A percentile compares a stretch with the other conserved stretches of the same genome.
phyloP scores from a whole-genome alignment of 2,888 invertebrate genomes.

The Camponotus fellah region DNA sequence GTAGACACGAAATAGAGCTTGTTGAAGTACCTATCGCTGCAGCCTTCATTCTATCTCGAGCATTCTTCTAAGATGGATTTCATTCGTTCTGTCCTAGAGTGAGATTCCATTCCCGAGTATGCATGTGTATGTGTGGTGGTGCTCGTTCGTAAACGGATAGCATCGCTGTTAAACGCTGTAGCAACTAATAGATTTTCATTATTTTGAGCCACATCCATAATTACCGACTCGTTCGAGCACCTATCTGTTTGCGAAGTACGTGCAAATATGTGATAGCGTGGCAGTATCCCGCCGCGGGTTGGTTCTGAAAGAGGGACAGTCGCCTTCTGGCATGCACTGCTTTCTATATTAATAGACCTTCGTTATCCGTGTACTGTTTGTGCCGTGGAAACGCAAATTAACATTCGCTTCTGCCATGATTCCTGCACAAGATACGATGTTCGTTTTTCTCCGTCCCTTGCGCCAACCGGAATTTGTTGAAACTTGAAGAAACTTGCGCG shows the following conservation, averaged over 20 bases:
- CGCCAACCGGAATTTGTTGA: neutral
- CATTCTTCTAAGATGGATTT: conserved; percentile 33
- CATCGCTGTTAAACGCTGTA: conserved; percentile 67
- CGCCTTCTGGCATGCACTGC: conserved; percentile 66
- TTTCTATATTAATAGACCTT: conserved; percentile 74
- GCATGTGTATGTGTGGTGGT: neutral
- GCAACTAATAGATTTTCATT: conserved; percentile 81
- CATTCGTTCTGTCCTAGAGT: conserved; percentile 15
- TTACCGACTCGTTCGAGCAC: conserved; percentile 69
- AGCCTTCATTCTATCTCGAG: conserved; percentile 12
- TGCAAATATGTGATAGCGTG: conserved; percentile 72
- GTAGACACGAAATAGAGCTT: conserved; percentile 34
- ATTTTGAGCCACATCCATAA: conserved; percentile 76
- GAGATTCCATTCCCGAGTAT: conserved; percentile 23
- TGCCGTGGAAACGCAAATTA: conserved; percentile 67
- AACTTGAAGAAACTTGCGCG: neutral
- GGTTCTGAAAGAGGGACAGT: conserved; percentile 70
- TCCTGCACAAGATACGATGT: conserved; percentile 48
- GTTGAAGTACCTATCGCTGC: conserved; percentile 27
- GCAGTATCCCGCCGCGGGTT: conserved; percentile 58
- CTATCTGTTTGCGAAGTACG: conserved; percentile 68
- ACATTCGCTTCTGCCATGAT: conserved; percentile 62
- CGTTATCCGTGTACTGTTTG: conserved; percentile 67
- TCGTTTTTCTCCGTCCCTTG: neutral
- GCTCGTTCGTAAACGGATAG: conserved; percentile 59